Percentiles rank a stretch among this genome's conserved stretches.
Conservation (phyloP, 2,113 vertebrate genomes). For the Grammomys dolichurus region DNA sequence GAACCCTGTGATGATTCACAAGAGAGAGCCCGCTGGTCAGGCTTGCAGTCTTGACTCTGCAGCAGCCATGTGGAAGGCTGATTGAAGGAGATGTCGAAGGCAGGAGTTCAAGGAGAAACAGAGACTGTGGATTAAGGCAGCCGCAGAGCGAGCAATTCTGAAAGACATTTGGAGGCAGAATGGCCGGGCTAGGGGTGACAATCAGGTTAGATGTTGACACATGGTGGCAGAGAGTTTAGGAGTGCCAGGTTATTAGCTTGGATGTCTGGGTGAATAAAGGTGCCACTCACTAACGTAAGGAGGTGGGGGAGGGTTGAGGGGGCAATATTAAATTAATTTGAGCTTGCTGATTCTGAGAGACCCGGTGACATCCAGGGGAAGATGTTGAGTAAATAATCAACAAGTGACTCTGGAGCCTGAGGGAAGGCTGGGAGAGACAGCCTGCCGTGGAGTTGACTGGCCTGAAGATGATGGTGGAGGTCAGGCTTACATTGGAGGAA, state of each 20-base stretch:
- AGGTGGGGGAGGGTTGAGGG: not conserved
- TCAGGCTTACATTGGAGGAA: not conserved
- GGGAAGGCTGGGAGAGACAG: not conserved
- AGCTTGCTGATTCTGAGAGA: not conserved
- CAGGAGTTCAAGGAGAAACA: constrained; percentile 60
- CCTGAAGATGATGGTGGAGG: not conserved
- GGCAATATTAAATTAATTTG: not conserved
- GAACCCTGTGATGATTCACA: not conserved
- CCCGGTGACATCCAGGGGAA: not conserved
- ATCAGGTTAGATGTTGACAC: constrained; percentile 24
- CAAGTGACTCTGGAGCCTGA: not conserved
- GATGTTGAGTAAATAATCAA: not conserved
- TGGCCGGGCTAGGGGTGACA: not conserved
- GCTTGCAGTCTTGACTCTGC: not conserved
- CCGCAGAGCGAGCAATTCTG: constrained; percentile 40
- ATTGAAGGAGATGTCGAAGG: not conserved
- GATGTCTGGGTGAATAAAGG: not conserved
- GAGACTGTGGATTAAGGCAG: constrained; percentile 59
- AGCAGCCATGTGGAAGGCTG: not conserved
- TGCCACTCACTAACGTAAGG: not conserved
- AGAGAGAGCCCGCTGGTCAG: not conserved
- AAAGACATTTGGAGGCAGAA: not conserved
- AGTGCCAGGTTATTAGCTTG: not conserved
- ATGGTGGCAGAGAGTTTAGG: not conserved
- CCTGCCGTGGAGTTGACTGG: too few relatives aligned